A percentile compares a stretch with the other conserved stretches of the same genome.
Conservation (phyloP, 1,140 invertebrate species). For the Pemphigus obesinymphae region DNA sequence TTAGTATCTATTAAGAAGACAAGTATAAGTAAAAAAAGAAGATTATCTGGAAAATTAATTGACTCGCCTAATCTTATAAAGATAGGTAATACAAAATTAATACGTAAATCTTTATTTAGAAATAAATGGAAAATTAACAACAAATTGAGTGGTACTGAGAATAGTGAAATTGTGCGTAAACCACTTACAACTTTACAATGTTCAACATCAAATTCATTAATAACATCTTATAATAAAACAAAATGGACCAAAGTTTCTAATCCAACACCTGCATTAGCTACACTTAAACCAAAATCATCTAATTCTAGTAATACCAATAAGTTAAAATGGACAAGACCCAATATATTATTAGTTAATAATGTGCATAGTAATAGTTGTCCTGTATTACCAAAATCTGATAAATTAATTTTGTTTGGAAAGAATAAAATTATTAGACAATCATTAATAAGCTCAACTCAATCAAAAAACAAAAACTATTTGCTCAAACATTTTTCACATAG, state of each 20-base stretch:
- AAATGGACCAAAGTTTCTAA: not conserved
- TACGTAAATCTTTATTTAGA: constrained; percentile 23
- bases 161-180: not conserved
- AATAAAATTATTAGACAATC: constrained; percentile 38
- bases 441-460: not conserved
- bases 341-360: constrained; percentile 16
- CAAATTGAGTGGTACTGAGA: not conserved
- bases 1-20: not conserved
- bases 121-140: constrained; percentile 23
- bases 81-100: constrained; percentile 30
- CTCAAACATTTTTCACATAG: constrained; percentile 18
- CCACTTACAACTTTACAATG: constrained; percentile 13
- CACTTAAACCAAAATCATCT: not conserved
- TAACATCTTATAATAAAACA: not conserved
- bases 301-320: constrained; percentile 13
- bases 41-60: not conserved
- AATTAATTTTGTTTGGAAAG: constrained; percentile 32
- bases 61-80: constrained; percentile 10
- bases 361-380: not conserved
- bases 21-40: not conserved
- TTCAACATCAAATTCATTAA: not conserved
- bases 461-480: constrained; percentile 4
- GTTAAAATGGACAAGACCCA: constrained; percentile 34
- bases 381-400: not conserved
- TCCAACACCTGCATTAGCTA: not conserved